Evolutionary conservation across 2,888 invertebrate species (phyloP), one percentile per base, ranked within the genome.

Genomic region (Drosophila meridionalis): DNA sequence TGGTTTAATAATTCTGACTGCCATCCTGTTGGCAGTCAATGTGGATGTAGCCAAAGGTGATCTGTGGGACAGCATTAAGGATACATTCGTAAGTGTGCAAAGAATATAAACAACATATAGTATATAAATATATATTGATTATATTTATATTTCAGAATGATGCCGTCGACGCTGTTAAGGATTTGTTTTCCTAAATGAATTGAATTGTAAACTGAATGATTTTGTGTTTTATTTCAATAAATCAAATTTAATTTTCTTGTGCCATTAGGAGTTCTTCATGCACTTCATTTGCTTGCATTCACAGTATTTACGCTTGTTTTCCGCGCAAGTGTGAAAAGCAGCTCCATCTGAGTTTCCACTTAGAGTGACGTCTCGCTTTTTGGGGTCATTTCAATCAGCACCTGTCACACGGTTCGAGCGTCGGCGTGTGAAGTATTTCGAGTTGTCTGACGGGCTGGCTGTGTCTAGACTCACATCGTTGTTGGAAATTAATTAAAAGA

Each of bases 311-410:
- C 67, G 32, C n/a, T 34, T 47, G 66, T n/a, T 42, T 36, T 6
- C 34, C 64, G 42, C 12, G 9, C 70, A 72, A 75, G 85, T 84
- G 85, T 64, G 73, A 76, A 73, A 59, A 55, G 67, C 77, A 69
- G 53, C 58, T 69, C n/a, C 69, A 67, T 76, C 79, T 71, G 61
- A 52, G 55, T 69, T 71, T 63, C 67, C 69, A 65, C 62, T 65
- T 56, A 14, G 36, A 63, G 60, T 53, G 79, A 70, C 52, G 70
- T 62, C 48, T 56, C 40, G 53, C 56, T 36, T 82, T 89, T 85
- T 88, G 73, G 80, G 87, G 87, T 87, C 87, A 90, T 70, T 82
- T 87, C 90, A 83, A 90, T 87, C 87, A 88, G 76, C 87, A 87
- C 86, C 87, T 87, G 87, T 88, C 87, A 87, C 83, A 77, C 77